Base-by-base conservation (phyloP, 64 coral and sea anemone genomes). In the Acropora yongei region DNA sequence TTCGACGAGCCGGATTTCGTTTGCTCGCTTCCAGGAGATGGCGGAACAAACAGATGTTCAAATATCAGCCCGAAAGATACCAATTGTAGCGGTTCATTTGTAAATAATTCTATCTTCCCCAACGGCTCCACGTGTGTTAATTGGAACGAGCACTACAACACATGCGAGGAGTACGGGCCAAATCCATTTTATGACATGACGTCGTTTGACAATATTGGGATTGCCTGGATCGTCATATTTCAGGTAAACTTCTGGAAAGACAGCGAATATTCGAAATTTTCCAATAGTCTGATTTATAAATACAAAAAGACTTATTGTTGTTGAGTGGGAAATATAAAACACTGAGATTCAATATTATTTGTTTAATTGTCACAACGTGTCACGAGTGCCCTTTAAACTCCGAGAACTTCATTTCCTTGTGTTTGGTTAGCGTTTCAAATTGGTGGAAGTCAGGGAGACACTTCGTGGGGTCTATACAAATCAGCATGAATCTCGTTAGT, bases 171-270 rank as follows among this genome's bases (percentile, higher is more conserved):
- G 1, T 74, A 94, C 0, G 97, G 94, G 1, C 94, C 77, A 11
- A 99, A 99, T 44, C 97, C 97, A 43, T 96, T 96, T 75, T 87
- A 96, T 72, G 53, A 77, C 14, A 84, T 94, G 3, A 88, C 92
- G 55, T 99, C 97, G 20, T 99, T 99, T 76, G 97, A 99, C 72
- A 99, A 99, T 39, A 99, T 99, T 60, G 94, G 81, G n/a, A 96
- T 93, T 89, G 92, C 97, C 13, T 99, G 94, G 94, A 99, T 99
- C n/a, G 97, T 89, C 0, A 99, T 99, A 86, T 99, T 99, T 94
- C 97, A 99, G 94, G 97, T 96, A 57, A 93, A 3, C 39, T 6
- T 40, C 9, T 20, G 3, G 11, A 14, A 0, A 63, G 13, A 63
- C 60, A 14, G 60, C 0, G 60, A 63, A 63, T 13, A 12, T 3